Base-by-base conservation (phyloP, 2,888 invertebrate species). In the Laspeyria flexula region DNA sequence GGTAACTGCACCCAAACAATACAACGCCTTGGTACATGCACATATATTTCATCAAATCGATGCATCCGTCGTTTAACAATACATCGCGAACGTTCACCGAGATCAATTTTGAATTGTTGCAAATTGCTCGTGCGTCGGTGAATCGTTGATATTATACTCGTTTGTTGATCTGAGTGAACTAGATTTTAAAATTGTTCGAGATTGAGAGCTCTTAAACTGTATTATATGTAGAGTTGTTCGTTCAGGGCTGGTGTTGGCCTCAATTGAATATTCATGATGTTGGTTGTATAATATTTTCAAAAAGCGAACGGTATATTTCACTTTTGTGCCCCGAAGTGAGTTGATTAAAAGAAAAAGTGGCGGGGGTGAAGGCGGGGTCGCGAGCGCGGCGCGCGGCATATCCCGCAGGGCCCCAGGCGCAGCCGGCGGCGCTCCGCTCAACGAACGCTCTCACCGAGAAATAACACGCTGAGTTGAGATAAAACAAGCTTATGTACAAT, bases 1-100 rank as follows among this genome's bases (percentile, higher is more conserved):
- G 97, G 85, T 96, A 98, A 84, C 99, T 99, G 94, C n/a, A 93
- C 29, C 41, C 34, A 25, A 44, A 43, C 16, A 45, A 43, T 16
- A 45, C 13, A 25, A 25, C 10, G 37, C 23, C 29, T 48, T 48
- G 60, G 41, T 49, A 46, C 34, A 53, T 54, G 56, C 49, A 60
- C 49, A 51, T 52, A 49, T 13, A 46, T 58, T 41, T 50, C 40
- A 46, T 23, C 51, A 58, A 65, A 47, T 58, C 65, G 46, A 58
- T 61, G 61, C 65, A 64, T 64, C 64, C 65, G 63, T 54, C 60
- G 45, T 43, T 64, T 53, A 61, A 48, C 34, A 38, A 37, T 34
- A 40, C 40, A 44, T 47, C 47, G 50, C 47, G 42, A 63, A 47
- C 31, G 49, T 58, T 53, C 59, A 55, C 40, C 34, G 44, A 41